Conservation (phyloP, 2,888 invertebrate genomes). For the Carcina quercana region DNA sequence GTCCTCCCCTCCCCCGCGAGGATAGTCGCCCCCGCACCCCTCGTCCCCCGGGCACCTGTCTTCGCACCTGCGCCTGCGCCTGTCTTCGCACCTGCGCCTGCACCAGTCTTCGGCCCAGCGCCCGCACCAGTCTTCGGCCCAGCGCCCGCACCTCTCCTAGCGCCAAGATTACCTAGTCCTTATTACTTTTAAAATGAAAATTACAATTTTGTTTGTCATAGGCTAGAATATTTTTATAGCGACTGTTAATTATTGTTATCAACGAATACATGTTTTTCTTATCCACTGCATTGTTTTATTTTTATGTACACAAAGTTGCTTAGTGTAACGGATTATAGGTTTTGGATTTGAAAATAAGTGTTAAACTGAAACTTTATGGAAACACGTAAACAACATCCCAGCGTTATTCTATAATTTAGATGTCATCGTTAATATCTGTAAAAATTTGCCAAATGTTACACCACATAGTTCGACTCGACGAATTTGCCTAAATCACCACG, state of each 20-base stretch:
- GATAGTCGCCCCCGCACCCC: conserved; percentile 29
- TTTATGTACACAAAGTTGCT: too few relatives aligned
- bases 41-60: conserved; percentile 37
- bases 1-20: conserved; percentile 33
- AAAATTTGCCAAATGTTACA: too few relatives aligned
- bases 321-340: too few relatives aligned
- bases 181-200: conserved; percentile 63
- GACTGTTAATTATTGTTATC: conserved; percentile 57
- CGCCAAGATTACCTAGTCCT: conserved; percentile 48
- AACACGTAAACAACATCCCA: too few relatives aligned
- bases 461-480: too few relatives aligned
- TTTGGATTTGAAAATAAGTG: too few relatives aligned
- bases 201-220: conserved; percentile 59
- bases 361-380: too few relatives aligned
- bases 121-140: conserved; percentile 28
- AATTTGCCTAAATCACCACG: too few relatives aligned
- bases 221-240: conserved; percentile 41
- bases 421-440: too few relatives aligned
- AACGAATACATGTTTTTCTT: conserved; percentile 23
- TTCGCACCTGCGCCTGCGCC: conserved; percentile 34
- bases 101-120: conserved; percentile 23
- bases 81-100: conserved; percentile 30
- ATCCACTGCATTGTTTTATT: too few relatives aligned
- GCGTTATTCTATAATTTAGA: too few relatives aligned
- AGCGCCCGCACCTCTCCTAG: conserved; percentile 30